Percentiles rank a stretch among this genome's conserved stretches.
Evolutionary conservation across 64 coral and sea anemone genomes (phyloP).

Genomic region (Montipora capricornis): DNA sequence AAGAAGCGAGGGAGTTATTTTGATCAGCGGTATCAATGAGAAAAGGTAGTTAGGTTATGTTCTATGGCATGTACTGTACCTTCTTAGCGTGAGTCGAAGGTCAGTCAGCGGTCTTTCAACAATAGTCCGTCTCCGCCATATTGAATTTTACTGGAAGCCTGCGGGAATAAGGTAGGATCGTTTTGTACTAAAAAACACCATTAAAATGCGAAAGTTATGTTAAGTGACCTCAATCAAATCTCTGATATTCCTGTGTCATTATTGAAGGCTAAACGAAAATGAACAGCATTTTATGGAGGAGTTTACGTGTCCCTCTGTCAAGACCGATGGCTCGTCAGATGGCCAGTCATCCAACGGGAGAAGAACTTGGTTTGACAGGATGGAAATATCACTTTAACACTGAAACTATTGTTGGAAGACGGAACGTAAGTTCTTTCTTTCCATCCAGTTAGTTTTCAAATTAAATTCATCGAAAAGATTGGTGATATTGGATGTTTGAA

Average conservation of each 20-base stretch:
- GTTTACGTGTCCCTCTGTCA: conserved; percentile 49
- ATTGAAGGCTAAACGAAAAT: conserved; percentile 28
- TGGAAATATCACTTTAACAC: conserved; percentile 71
- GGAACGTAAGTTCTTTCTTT: conserved; percentile 60
- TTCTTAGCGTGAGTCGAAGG: background rate
- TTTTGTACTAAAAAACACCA: background rate
- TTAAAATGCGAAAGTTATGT: background rate
- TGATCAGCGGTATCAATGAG: background rate
- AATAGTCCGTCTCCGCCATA: background rate
- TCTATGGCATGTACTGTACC: background rate
- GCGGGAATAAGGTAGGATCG: background rate
- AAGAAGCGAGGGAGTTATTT: background rate
- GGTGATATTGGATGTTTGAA: background rate
- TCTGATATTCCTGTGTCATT: background rate
- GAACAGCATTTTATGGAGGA: conserved; percentile 64
- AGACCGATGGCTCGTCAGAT: conserved; percentile 54
- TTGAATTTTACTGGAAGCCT: background rate
- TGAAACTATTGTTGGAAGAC: conserved; percentile 67
- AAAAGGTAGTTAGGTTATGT: background rate
- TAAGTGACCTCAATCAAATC: background rate
- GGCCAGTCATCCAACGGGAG: conserved; percentile 61
- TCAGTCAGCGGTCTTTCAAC: background rate
- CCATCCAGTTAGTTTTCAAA: too few species aligned
- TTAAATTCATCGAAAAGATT: background rate
- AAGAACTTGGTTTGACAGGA: conserved; percentile 80